Evolutionary conservation across 2,797 vertebrate species (phyloP), one percentile per base, ranked within the genome.

Genomic region (Meda fulgida): DNA sequence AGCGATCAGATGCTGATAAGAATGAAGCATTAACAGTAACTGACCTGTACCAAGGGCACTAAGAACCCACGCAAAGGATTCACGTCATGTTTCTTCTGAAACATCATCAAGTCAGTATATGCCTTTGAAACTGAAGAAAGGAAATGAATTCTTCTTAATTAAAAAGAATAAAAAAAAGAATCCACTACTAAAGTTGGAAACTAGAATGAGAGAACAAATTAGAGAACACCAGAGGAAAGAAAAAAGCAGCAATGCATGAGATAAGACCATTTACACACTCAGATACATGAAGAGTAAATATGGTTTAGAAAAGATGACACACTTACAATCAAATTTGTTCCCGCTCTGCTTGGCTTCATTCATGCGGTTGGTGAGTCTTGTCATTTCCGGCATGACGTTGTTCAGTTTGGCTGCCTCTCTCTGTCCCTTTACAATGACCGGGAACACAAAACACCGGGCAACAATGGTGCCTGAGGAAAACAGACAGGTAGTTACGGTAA

Each of bases 401-500:
- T 97, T 97, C 43, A 97, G 93, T 87, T 97, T 97, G 69, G 93
- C 95, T 0, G 96, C 96, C 87, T 97, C 97, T 76, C 95, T 94
- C 87, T 97, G 97, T 48, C 96, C 96, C 90, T 97, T 97, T 66
- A 98, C 95, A 0, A 97, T 96, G 85, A 97, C 89, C 0, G 97
- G 97, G 86, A 98, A 97, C 86, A 98, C 89, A 0, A 93, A 85
- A 88, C 95, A 78, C 26, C 97, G 96, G 23, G 96, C 96, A 79
- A 96, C 13, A 26, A 97, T 88, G 0, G 97, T 98, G 67, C 96
- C 97, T 79, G 83, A 1, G 16, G 14, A 34, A 34, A 14, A 53
- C 0, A 76, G 36, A 75, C 2, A 34, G 0, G 73, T 66, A 83
- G 80, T n/a, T 34, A 53, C 3, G 21, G 43, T 18, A 13, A 69